phyloP scores from a whole-genome alignment of 1,140 invertebrate species.

The Drosophila mauritiana region DNA sequence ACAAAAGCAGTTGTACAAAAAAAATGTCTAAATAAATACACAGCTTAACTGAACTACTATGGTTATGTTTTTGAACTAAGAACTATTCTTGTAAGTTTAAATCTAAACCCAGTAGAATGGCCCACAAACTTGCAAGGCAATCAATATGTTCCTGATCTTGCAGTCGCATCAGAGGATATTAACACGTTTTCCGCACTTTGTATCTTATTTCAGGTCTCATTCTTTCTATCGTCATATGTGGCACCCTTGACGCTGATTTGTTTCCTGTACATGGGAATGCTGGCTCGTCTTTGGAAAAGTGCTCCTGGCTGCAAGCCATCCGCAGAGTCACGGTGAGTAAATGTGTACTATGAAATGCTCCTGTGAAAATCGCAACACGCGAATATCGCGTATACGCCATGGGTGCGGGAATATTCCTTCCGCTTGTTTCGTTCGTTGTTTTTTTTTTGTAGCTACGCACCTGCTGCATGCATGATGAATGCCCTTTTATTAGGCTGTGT shows the following conservation, averaged over 20 bases:
- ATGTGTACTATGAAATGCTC: no score
- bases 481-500: conserved; percentile 56
- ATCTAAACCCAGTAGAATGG: no score
- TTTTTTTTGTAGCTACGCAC: conserved; percentile 20
- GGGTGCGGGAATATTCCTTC: background rate
- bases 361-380: background rate
- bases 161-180: no score
- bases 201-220: conserved; percentile 87
- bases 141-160: no score
- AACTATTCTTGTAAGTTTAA: no score
- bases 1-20: background rate
- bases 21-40: conserved; percentile 4
- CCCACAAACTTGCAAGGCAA: no score
- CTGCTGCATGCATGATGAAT: conserved; percentile 56
- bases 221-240: conserved; percentile 94
- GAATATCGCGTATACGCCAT: conserved; percentile 25
- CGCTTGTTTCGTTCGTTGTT: background rate
- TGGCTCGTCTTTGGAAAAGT: conserved; percentile 94
- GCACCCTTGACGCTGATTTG: conserved; percentile 94
- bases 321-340: conserved; percentile 85
- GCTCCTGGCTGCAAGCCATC: conserved; percentile 89
- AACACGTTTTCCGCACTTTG: no score
- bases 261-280: conserved; percentile 95
- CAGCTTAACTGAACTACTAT: background rate
- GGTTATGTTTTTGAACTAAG: no score